phyloP scores from a whole-genome alignment of 2,888 invertebrate species.

The Koerneria pararmatus region DNA sequence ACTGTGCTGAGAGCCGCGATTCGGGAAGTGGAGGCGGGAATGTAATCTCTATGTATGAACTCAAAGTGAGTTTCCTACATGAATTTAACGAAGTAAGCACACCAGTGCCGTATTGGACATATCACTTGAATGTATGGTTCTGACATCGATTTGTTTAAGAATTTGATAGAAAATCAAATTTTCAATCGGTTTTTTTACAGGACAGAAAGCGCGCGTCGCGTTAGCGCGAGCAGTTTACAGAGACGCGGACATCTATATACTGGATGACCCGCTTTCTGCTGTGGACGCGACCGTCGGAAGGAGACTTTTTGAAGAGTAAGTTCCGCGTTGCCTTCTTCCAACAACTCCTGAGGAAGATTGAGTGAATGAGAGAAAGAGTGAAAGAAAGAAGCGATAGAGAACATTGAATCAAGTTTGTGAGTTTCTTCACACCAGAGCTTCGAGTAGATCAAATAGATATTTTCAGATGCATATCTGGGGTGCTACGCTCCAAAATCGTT shows the following conservation, averaged over 20 bases:
- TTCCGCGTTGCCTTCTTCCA: conserved; percentile 1
- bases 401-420: background rate
- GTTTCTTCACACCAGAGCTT: background rate
- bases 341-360: background rate
- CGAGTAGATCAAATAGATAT: background rate
- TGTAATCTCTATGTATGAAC: too few relatives aligned
- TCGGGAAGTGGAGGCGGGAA: too few relatives aligned
- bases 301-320: conserved; percentile 77
- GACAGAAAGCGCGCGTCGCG: conserved; percentile 77
- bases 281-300: conserved; percentile 88
- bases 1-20: too few relatives aligned
- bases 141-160: too few relatives aligned
- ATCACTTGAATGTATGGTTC: too few relatives aligned
- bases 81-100: too few relatives aligned
- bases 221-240: conserved; percentile 64
- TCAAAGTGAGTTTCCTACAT: too few relatives aligned
- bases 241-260: conserved; percentile 77
- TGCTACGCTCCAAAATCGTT: conserved; percentile 65
- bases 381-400: background rate
- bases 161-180: too few relatives aligned
- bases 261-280: conserved; percentile 86
- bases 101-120: too few relatives aligned
- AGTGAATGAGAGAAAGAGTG: background rate
- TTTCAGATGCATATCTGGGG: conserved; percentile 67
- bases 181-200: background rate